Base-by-base conservation (phyloP, 2,797 vertebrate genomes). In the Schizopygopsis pylzovi region DNA sequence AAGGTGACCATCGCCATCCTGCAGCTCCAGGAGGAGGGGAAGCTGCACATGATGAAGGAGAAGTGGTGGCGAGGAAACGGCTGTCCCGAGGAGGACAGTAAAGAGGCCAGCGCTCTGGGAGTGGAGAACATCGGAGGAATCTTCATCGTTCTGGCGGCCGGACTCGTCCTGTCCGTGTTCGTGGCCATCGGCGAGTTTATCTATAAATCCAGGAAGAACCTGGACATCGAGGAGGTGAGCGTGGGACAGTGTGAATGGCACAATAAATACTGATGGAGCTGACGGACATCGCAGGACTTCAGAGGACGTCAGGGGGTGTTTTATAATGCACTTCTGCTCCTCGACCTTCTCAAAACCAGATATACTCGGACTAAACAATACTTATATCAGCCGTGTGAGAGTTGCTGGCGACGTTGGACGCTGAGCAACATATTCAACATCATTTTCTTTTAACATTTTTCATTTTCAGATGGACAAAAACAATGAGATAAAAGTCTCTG, bases 31-130 rank as follows among this genome's bases (percentile, higher is more conserved):
- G 98, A 99, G 84, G 98, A 98, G 87, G 98, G 98, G 5, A 99
- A 98, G 89, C 94, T 99, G 79, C 98, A 99, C 92, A 98, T 99
- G 98, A 98, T 99, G 98, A 99, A 99, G 92, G 98, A 99, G 92
- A 99, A 98, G 89, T 99, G 98, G 98, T 99, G 98, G 98, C 86
- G 98, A 52, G 98, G 98, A 1, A 98, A 98, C 0, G 98, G 98
- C 70, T 99, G 98, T 87, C 98, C 98, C 0, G 98, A 99, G 92
- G 98, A 99, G 90, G 98, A 99, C 91, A 98, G 95, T 94, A 99
- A 98, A 87, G 98, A 99, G 90, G 98, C 98, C 91, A 99, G 98
- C 5, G 98, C 98, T 70, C 92, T 99, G 0, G 98, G 98, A 0
- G 97, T 99, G 89, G 97, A 99, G 93, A 99, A 99, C 92, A 99